Base-by-base conservation (phyloP, 1,140 invertebrate genomes). In the Hycleus cichorii region DNA sequence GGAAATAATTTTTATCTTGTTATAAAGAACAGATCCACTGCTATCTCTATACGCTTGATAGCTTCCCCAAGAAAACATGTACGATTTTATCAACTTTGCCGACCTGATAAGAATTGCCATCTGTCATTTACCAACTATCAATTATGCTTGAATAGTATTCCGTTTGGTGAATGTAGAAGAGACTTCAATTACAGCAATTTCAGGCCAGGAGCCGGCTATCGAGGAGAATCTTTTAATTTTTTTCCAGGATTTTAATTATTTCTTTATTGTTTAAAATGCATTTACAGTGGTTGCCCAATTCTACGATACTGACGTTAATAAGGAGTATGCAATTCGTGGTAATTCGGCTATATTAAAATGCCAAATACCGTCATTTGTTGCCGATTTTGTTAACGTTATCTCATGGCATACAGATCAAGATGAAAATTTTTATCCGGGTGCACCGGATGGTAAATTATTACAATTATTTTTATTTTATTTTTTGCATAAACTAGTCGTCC, bases 281-380 rank as follows among this genome's bases (percentile, higher is more conserved):
- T 54, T 47, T 46, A 11, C 60, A 93, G 91, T 93, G 69, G 90
- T 93, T 64, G 82, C 86, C 60, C 91, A 93, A 76, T 84, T 84
- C 68, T 94, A 93, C 75, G 88, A 91, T 74, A 87, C 86, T 44
- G 88, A 92, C 74, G 89, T 91, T 45, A 89, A 92, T 76, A 92
- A 93, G 75, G 91, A 93, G 68, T 94, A 93, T 76, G 91, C 88
- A 12, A 95, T 95, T 65, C 81, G 88, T 59, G 91, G 91, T 54
- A 94, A 95, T 75, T 88, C 91, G 45, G 93, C 90, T 49, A 86
- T 95, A 56, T 77, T 97, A 68, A 93, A 92, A 75, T 97, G 93
- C 77, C 86, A 88, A 67, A 89, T 95, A 64, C 93, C 93, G 12
- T 91, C 89, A 44, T 96, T 92, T 75, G 90, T 95, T 45, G 88